A percentile compares a stretch with the other conserved stretches of the same genome.
Conservation (phyloP, 2,113 vertebrate genomes). For the Microcebus lehilahytsara region DNA sequence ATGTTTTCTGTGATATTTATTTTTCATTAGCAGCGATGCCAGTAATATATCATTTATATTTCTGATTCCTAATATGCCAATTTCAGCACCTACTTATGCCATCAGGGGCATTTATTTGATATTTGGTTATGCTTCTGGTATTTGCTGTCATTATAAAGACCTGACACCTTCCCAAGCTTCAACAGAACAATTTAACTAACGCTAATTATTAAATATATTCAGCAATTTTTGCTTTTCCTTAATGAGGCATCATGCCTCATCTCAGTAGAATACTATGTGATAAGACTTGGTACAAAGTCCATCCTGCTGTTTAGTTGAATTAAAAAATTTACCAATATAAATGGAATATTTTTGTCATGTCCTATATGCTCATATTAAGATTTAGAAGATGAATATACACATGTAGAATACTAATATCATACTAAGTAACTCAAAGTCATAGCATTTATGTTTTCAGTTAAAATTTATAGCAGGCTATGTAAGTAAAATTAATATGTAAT, state of each 20-base stretch:
- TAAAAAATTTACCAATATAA: conserved; percentile 38
- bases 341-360: conserved; percentile 21
- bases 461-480: background rate
- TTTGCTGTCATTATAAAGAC: conserved; percentile 62
- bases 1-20: conserved; percentile 36
- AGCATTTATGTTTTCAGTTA: background rate
- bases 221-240: conserved; percentile 68
- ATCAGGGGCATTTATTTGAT: conserved; percentile 66
- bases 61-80: background rate
- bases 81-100: conserved; percentile 14
- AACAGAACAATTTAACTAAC: conserved; percentile 53
- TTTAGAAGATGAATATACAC: background rate
- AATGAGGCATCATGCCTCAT: conserved; percentile 57
- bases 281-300: background rate
- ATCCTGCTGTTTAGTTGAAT: conserved; percentile 45
- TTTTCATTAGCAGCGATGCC: conserved; percentile 1
- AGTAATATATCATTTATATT: conserved; percentile 33
- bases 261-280: conserved; percentile 19
- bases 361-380: background rate
- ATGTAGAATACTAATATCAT: background rate
- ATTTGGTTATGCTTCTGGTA: conserved; percentile 65
- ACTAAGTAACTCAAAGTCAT: background rate
- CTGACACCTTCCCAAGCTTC: conserved; percentile 45
- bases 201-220: conserved; percentile 67
- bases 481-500: background rate